phyloP scores from a whole-genome alignment of 2,797 vertebrate genomes.

The Acipenser oxyrinchus region DNA sequence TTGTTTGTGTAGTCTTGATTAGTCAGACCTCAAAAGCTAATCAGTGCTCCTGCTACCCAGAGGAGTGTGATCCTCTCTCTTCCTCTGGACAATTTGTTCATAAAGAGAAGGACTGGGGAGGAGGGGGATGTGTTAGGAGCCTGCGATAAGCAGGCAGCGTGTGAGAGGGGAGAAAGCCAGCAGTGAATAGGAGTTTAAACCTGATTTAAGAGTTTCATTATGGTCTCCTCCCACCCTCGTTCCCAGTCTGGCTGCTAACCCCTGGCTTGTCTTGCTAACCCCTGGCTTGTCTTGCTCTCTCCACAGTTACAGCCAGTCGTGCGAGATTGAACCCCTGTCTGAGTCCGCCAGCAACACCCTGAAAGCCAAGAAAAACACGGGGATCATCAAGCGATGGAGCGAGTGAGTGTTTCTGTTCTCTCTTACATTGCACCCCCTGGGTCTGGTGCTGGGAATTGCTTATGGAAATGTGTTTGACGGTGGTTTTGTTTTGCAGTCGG shows the following conservation, averaged over 20 bases:
- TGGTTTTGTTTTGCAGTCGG: slow-evolving; percentile 50
- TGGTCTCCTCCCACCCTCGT: background rate
- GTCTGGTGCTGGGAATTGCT: background rate
- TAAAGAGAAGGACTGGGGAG: background rate
- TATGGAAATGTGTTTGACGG: background rate
- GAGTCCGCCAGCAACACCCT: slow-evolving; percentile 86
- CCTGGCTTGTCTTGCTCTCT: slow-evolving; percentile 30
- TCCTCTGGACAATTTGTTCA: too few species aligned
- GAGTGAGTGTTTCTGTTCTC: slow-evolving; percentile 62
- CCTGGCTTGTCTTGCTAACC: slow-evolving; percentile 46
- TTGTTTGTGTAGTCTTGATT: too few species aligned
- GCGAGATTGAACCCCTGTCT: slow-evolving; percentile 84
- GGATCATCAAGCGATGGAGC: slow-evolving; percentile 92
- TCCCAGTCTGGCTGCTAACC: background rate
- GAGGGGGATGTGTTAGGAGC: background rate
- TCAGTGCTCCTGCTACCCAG: background rate
- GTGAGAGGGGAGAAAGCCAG: background rate
- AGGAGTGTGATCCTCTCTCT: too few species aligned
- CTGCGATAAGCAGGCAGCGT: background rate
- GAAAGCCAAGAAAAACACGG: slow-evolving; percentile 76
- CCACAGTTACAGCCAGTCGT: slow-evolving; percentile 77
- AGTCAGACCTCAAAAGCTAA: background rate
- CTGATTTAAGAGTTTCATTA: background rate
- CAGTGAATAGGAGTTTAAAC: background rate
- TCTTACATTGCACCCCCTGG: background rate